Evolutionary conservation across 2,888 invertebrate genomes (phyloP).

Genomic region (Eupeodes luniger): DNA sequence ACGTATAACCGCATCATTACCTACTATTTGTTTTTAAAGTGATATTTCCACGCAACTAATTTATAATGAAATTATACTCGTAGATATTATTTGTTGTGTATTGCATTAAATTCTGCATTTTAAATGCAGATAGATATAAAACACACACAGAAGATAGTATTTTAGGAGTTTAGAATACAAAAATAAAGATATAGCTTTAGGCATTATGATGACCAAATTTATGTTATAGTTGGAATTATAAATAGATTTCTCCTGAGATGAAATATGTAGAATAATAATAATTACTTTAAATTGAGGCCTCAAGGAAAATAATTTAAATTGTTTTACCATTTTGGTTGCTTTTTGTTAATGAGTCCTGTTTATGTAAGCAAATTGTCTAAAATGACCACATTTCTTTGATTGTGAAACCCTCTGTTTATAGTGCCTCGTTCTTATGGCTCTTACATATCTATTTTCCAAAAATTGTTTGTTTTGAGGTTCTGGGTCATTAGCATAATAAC

Average conservation of each 20-base stretch:
- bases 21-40: too few species aligned
- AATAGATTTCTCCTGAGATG: neutral
- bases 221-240: neutral
- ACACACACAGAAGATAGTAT: neutral
- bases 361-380: neutral
- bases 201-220: neutral
- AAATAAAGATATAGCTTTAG: neutral
- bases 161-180: neutral
- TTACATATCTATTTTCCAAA: too few species aligned
- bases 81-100: too few species aligned
- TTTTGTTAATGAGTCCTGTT: neutral
- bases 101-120: too few species aligned
- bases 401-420: too few species aligned
- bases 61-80: too few species aligned
- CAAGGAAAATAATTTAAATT: constrained; percentile 2
- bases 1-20: too few species aligned
- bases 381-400: neutral
- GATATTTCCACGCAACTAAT: too few species aligned
- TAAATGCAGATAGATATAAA: too few species aligned
- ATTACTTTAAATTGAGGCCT: neutral
- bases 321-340: neutral
- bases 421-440: too few species aligned
- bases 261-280: neutral
- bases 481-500: too few species aligned
- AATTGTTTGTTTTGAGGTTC: too few species aligned